phyloP scores from a whole-genome alignment of 2,113 vertebrate species.

The Mormyrus iriodes region DNA sequence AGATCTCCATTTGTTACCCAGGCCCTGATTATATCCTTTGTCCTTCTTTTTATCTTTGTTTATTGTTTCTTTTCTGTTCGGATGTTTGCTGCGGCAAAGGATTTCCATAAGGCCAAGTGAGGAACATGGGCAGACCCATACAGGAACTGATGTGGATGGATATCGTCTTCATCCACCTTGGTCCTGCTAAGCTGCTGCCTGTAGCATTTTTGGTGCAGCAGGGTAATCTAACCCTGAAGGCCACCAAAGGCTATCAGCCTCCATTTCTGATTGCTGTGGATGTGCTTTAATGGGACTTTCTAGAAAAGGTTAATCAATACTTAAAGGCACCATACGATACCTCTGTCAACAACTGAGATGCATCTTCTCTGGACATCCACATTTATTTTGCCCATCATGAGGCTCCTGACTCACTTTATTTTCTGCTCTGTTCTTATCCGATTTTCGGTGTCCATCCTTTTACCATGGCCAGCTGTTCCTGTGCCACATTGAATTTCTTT shows the following conservation, averaged over 20 bases:
- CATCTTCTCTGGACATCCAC: constrained; percentile 24
- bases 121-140: constrained; percentile 13
- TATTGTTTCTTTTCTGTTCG: background rate
- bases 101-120: background rate
- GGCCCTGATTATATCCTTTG: background rate
- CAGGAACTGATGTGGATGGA: constrained; percentile 31
- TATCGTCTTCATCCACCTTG: constrained; percentile 39
- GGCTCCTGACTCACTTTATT: background rate
- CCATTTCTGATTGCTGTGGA: background rate
- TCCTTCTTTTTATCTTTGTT: background rate
- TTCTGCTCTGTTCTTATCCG: background rate
- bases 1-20: background rate
- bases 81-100: background rate
- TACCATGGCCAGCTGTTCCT: background rate
- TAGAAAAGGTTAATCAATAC: background rate
- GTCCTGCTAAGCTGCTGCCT: background rate
- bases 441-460: background rate
- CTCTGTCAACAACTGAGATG: constrained; percentile 7
- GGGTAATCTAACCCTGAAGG: background rate
- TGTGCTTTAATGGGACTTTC: background rate
- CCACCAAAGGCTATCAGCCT: background rate
- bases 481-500: constrained; percentile 7
- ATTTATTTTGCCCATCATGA: constrained; percentile 33
- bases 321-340: background rate
- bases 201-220: background rate